Conservation (phyloP, 2,888 invertebrate species). For the Nipponacmea schrenckii region DNA sequence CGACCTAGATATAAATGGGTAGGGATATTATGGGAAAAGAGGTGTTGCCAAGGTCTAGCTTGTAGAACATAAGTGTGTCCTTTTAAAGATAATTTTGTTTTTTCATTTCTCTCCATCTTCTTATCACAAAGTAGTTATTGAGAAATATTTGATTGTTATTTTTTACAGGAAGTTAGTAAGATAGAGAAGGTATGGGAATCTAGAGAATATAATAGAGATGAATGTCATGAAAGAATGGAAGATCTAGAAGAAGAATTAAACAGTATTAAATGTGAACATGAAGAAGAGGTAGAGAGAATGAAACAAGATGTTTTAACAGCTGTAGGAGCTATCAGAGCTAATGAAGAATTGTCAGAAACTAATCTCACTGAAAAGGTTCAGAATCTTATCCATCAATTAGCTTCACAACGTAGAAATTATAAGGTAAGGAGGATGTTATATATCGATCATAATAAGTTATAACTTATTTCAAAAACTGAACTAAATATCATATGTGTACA, state of each 20-base stretch:
- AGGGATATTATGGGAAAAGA: no score
- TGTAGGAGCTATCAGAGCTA: constrained; percentile 58
- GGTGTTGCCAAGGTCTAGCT: no score
- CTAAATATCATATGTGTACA: no score
- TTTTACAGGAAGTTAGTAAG: constrained; percentile 25
- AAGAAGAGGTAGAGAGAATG: constrained; percentile 62
- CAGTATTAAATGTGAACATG: constrained; percentile 66
- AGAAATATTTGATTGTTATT: no score
- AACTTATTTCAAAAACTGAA: no score
- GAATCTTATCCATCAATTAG: constrained; percentile 47
- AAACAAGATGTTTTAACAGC: constrained; percentile 69
- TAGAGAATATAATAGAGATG: constrained; percentile 49
- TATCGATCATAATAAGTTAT: neutral
- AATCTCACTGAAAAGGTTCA: constrained; percentile 46
- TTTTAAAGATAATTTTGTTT: no score
- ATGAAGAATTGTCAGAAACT: constrained; percentile 53
- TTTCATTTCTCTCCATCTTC: no score
- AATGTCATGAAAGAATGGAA: constrained; percentile 47
- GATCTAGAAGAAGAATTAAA: constrained; percentile 51
- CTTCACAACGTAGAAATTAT: constrained; percentile 48
- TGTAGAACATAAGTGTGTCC: no score
- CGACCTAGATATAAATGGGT: no score
- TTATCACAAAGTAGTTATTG: no score
- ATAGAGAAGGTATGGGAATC: constrained; percentile 52
- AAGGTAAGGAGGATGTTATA: constrained; percentile 37